Evolutionary conservation across 2,888 invertebrate species (phyloP).

Genomic region (Thymelicus lineola): DNA sequence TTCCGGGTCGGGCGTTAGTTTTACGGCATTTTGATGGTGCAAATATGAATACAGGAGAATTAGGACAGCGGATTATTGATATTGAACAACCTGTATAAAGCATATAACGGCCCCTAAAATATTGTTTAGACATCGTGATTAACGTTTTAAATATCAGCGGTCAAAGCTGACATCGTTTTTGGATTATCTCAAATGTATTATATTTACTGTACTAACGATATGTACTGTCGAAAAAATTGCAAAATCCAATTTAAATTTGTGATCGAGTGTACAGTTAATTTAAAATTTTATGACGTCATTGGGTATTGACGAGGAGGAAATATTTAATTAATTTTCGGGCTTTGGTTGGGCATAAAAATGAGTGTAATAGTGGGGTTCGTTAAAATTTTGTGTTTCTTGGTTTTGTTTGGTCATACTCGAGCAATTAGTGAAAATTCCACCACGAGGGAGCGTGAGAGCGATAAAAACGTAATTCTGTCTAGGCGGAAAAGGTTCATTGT

Average conservation of each 20-base stretch:
- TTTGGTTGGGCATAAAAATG: constrained; percentile 26
- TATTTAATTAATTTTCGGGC: constrained; percentile 4
- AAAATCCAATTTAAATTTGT: constrained; percentile 8
- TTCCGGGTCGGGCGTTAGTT: constrained; percentile 22
- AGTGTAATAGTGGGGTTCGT: constrained; percentile 28
- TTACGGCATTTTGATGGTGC: constrained; percentile 11
- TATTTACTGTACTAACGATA: constrained; percentile 12
- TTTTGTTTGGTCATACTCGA: constrained; percentile 25
- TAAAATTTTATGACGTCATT: constrained; percentile 8
- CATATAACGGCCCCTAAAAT: constrained; percentile 50
- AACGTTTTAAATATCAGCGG: constrained; percentile 46
- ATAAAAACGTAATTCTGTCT: constrained; percentile 58
- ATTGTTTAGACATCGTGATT: constrained; percentile 69
- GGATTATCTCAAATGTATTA: constrained; percentile 44
- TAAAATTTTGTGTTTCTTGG: constrained; percentile 33
- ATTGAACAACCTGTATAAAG: constrained; percentile 53
- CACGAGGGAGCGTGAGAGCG: constrained; percentile 13
- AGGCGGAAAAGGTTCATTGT: constrained; percentile 84
- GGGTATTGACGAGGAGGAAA: background rate
- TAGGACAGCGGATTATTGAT: constrained; percentile 20
- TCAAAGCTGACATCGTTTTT: constrained; percentile 45
- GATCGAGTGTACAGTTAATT: background rate
- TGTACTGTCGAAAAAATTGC: background rate
- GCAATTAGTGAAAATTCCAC: constrained; percentile 47
- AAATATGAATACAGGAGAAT: constrained; percentile 13